phyloP scores from a whole-genome alignment of 2,113 vertebrate genomes.

The Ailuropoda melanoleuca region DNA sequence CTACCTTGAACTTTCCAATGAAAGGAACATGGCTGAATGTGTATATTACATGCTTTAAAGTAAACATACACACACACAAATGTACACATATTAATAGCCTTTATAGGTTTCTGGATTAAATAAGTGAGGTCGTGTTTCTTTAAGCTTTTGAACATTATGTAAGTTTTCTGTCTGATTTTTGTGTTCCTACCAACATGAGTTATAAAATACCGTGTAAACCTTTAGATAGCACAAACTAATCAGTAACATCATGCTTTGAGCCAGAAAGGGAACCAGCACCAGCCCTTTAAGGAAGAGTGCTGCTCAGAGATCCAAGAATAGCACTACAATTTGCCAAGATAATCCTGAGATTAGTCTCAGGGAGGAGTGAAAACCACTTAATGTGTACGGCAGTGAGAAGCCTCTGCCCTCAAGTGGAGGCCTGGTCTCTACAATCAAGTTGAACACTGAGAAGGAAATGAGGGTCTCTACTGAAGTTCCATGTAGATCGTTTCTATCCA shows the following conservation, averaged over 20 bases:
- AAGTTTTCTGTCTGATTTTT: background rate
- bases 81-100: background rate
- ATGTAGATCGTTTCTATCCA: background rate
- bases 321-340: background rate
- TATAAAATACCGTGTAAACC: constrained; percentile 38
- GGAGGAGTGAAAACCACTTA: constrained; percentile 2
- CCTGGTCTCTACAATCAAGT: background rate
- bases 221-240: constrained; percentile 41
- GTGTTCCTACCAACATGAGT: background rate
- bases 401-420: constrained; percentile 2
- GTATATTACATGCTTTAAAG: background rate
- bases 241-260: constrained; percentile 51
- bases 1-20: background rate
- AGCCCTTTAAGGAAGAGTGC: background rate
- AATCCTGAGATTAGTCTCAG: constrained; percentile 17
- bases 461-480: background rate
- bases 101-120: background rate
- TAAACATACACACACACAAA: background rate
- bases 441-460: background rate
- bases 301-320: constrained; percentile 24
- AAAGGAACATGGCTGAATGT: background rate
- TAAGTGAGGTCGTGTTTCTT: background rate
- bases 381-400: background rate
- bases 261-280: background rate
- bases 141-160: background rate